A percentile compares a stretch with the other conserved stretches of the same genome.
Conservation (phyloP, 64 coral and sea anemone species). For the Acropora yongei region DNA sequence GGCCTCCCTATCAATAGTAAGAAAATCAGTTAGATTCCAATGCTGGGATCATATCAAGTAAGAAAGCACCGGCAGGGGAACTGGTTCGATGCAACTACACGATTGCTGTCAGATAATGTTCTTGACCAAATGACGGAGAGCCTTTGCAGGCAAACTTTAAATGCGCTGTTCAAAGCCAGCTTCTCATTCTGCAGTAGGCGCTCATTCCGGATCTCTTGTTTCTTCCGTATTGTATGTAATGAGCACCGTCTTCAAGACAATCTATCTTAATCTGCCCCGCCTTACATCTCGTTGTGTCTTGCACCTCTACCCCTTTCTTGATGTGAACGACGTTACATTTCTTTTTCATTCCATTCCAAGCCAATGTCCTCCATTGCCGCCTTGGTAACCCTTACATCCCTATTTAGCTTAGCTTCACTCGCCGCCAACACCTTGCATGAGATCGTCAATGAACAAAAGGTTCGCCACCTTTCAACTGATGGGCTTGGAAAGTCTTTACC, state of each 20-base stretch:
- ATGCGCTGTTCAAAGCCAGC: neutral
- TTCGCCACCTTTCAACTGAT: neutral
- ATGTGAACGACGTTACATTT: constrained; percentile 35
- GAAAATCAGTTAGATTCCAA: constrained; percentile 19
- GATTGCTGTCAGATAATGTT: constrained; percentile 10
- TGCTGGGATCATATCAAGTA: constrained; percentile 47
- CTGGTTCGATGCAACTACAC: constrained; percentile 34
- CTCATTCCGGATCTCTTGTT: neutral
- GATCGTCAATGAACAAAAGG: neutral
- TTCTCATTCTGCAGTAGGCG: constrained; percentile 17
- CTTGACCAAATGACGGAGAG: constrained; percentile 31
- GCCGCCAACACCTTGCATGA: constrained; percentile 32
- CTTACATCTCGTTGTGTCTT: neutral
- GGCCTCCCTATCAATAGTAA: constrained; percentile 5
- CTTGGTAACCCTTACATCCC: constrained; percentile 13
- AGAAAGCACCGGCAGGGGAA: constrained; percentile 53
- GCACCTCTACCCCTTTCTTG: constrained; percentile 1
- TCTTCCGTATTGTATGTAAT: neutral
- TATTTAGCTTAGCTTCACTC: constrained; percentile 35
- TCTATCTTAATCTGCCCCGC: constrained; percentile 31
- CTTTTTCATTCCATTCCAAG: constrained; percentile 28
- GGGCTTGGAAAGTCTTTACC: too few relatives aligned
- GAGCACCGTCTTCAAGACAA: constrained; percentile 25
- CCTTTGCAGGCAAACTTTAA: constrained; percentile 1
- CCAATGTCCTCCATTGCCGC: constrained; percentile 36